These are phyloP conservation scores for Ditylenchus dipsaci DNA, from an alignment of 1,140 invertebrate species.

Conservation along the genomic window DNA sequence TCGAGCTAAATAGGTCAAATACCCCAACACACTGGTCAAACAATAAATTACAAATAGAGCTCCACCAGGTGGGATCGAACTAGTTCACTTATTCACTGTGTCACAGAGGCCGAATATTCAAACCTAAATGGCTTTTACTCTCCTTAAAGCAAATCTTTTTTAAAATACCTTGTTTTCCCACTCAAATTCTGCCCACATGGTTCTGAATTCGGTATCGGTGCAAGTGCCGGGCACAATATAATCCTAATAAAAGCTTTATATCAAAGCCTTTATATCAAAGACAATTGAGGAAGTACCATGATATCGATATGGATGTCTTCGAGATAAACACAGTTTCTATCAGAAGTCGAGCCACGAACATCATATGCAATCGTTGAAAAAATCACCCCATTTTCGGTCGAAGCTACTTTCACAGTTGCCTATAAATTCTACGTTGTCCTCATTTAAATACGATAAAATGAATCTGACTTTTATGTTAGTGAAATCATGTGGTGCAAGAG, in stretches of 20 bases:
- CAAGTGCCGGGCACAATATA: constrained; percentile 96
- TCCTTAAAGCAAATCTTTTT: not conserved
- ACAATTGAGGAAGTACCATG: constrained; percentile 65
- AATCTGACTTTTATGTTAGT: constrained; percentile 83
- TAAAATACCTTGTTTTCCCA: constrained; percentile 92
- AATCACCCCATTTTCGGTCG: constrained; percentile 97
- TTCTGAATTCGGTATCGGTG: constrained; percentile 87
- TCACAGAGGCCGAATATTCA: too few relatives aligned
- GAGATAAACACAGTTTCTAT: constrained; percentile 91
- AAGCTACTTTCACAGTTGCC: constrained; percentile 67
- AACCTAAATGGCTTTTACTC: not conserved
- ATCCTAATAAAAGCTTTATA: constrained; percentile 64
- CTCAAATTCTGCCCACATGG: constrained; percentile 99
- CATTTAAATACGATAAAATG: too few relatives aligned
- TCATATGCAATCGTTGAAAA: constrained; percentile 91
- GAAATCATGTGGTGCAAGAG: constrained; percentile 91
- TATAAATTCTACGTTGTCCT: too few relatives aligned
- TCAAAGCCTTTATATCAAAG: not conserved
- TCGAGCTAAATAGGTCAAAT: too few relatives aligned
- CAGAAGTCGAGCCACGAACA: constrained; percentile 74
- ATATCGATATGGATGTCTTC: constrained; percentile 99
- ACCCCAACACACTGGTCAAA: not conserved
- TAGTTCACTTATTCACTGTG: too few relatives aligned
- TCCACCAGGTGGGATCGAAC: too few relatives aligned
- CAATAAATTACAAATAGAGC: too few relatives aligned